Base-by-base conservation (phyloP, 2,113 vertebrate species). In the Terrapene triunguis region DNA sequence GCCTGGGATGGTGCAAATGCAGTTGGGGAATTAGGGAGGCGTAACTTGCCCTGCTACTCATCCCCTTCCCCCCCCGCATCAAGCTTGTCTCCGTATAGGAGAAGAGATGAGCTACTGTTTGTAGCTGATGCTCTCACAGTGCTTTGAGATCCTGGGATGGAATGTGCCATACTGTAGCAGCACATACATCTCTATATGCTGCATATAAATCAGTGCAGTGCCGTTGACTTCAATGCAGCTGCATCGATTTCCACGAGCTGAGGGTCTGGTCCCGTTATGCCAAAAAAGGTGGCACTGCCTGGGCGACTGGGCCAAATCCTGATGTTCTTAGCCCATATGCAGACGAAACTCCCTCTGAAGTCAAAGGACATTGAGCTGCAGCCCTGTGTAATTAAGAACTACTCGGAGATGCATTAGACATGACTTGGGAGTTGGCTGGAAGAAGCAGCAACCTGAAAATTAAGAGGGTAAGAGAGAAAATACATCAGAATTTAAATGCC, bases 341-440 rank as follows among this genome's bases (percentile, higher is more conserved):
- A 25, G 5, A 13, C 72, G 13, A 42, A 76, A 44, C 72, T 76
- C 22, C 72, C 72, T 25, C 21, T 11, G 16, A 59, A 59, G 82
- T 62, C 82, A 32, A 50, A 48, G 32, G 47, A 35, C 7, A 12
- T 65, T 42, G 4, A 42, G 35, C 57, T 90, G 50, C 44, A 55
- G 74, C 76, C 53, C 24, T 1, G 76, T 81, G 0, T 35, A 5
- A 0, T 27, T 42, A 0, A 0, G 72, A 17, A 13, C 32, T 21
- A 32, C 50, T 17, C 2, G 69, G 59, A 27, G 81, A 85, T 47
- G 81, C 27, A 4, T 7, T 22, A 21, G 90, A 72, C 10, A 1
- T 1, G 14, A 8, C 14, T 17, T n/a, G 84, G 84, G 89, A 96
- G 62, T 65, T 69, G 35, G 35, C 72, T 29, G 38, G 5, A 69